phyloP scores from a whole-genome alignment of 23 tunicate species.

The Styela plicata region DNA sequence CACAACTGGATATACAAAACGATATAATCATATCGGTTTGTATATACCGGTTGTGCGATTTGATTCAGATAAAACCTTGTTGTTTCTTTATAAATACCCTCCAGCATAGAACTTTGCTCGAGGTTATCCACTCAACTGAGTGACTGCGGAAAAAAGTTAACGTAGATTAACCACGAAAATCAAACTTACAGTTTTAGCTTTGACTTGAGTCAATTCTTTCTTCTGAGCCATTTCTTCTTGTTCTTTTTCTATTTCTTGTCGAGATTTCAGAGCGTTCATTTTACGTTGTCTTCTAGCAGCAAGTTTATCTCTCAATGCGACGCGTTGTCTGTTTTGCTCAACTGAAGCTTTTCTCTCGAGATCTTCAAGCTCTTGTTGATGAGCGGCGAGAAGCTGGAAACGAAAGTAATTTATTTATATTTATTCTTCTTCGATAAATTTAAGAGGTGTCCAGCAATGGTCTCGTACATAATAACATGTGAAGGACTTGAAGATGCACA shows the following conservation, averaged over 20 bases:
- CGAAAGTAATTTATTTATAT: conserved; percentile 53
- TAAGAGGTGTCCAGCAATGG: background rate
- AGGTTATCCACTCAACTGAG: no score
- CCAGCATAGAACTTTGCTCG: no score
- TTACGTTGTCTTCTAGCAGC: conserved; percentile 72
- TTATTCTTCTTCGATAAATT: no score
- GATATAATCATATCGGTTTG: no score
- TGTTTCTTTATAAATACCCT: no score
- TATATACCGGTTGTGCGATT: no score
- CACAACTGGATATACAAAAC: no score
- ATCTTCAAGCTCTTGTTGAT: conserved; percentile 83
- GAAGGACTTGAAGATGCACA: background rate
- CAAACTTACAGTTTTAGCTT: conserved; percentile 83
- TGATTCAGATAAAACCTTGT: no score
- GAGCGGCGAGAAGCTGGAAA: conserved; percentile 84
- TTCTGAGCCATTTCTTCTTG: conserved; percentile 71
- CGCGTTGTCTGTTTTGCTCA: conserved; percentile 74
- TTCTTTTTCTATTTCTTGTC: conserved; percentile 75
- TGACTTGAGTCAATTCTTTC: conserved; percentile 86
- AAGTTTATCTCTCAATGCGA: conserved; percentile 64
- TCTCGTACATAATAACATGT: background rate
- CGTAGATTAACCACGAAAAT: no score
- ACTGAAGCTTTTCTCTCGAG: conserved; percentile 39
- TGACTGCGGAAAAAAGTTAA: no score
- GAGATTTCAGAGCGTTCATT: conserved; percentile 29